phyloP scores from a whole-genome alignment of 1,140 invertebrate genomes.

The Oscheius sp. region DNA sequence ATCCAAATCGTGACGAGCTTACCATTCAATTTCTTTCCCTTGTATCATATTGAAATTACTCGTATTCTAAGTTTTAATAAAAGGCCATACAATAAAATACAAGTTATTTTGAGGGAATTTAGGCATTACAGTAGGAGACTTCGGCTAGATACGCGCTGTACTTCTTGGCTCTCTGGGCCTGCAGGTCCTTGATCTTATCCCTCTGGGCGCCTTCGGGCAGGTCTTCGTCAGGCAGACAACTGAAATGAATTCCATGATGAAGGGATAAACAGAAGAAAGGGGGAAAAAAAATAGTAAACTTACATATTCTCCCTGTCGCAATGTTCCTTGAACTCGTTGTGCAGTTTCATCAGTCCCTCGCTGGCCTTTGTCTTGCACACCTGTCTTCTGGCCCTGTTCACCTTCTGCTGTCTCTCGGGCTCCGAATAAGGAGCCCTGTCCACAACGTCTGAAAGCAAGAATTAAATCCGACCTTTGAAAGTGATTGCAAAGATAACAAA shows the following conservation, averaged over 20 bases:
- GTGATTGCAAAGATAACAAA: background rate
- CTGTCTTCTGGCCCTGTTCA: background rate
- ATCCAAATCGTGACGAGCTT: too few relatives aligned
- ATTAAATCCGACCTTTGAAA: background rate
- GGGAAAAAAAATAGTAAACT: background rate
- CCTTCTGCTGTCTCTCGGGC: background rate
- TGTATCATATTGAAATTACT: too few relatives aligned
- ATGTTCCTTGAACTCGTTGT: conserved; percentile 19
- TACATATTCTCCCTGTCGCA: conserved; percentile 34
- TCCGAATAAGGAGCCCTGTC: background rate
- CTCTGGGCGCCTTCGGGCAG: conserved; percentile 17
- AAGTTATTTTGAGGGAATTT: too few relatives aligned
- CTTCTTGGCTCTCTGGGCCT: conserved; percentile 19
- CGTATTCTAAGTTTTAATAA: too few relatives aligned
- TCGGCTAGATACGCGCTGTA: conserved; percentile 7
- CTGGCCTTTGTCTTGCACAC: conserved; percentile 5
- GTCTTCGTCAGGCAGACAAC: conserved; percentile 33
- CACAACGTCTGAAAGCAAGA: background rate
- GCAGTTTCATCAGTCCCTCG: conserved; percentile 9
- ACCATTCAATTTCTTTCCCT: too few relatives aligned
- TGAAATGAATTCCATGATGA: background rate
- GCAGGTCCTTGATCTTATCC: conserved; percentile 19
- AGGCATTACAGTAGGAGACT: conserved; percentile 7
- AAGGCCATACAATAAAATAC: too few relatives aligned
- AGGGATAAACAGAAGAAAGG: background rate